A percentile compares a stretch with the other conserved stretches of the same genome.
Conservation (phyloP, 2,888 invertebrate species). For the Phortica okadai region DNA sequence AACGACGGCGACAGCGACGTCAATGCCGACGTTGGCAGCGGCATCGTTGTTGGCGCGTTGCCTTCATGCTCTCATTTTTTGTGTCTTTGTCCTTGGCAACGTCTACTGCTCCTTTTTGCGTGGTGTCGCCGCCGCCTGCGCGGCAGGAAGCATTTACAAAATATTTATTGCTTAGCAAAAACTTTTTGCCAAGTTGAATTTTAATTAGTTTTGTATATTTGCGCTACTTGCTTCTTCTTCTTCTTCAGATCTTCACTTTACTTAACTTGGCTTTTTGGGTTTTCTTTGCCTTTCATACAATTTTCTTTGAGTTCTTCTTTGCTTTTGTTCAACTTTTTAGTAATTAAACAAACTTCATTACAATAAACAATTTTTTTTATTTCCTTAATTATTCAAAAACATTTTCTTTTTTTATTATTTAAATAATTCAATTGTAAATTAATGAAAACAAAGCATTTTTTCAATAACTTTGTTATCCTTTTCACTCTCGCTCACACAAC, state of each 20-base stretch:
- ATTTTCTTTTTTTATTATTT: conserved; percentile 8
- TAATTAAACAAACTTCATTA: background rate
- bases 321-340: background rate
- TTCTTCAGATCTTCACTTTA: background rate
- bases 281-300: conserved; percentile 10
- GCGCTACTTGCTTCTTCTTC: conserved; percentile 25
- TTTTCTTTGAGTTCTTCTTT: background rate
- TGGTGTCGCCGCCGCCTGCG: background rate
- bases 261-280: conserved; percentile 36
- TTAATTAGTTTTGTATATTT: conserved; percentile 68
- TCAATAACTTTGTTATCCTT: background rate
- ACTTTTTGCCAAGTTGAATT: conserved; percentile 69
- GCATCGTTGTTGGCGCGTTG: background rate
- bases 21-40: background rate
- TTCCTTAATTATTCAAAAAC: conserved; percentile 1
- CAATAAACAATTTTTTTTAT: background rate
- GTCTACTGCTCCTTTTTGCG: background rate
- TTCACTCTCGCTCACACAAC: background rate
- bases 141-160: conserved; percentile 59
- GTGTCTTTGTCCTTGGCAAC: background rate
- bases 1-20: conserved; percentile 34
- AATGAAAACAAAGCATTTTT: background rate
- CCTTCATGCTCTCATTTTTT: background rate
- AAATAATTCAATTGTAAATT: background rate
- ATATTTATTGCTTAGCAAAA: conserved; percentile 66